Conservation (phyloP, 2,797 vertebrate genomes). For the Cercopithecus petaurista region DNA sequence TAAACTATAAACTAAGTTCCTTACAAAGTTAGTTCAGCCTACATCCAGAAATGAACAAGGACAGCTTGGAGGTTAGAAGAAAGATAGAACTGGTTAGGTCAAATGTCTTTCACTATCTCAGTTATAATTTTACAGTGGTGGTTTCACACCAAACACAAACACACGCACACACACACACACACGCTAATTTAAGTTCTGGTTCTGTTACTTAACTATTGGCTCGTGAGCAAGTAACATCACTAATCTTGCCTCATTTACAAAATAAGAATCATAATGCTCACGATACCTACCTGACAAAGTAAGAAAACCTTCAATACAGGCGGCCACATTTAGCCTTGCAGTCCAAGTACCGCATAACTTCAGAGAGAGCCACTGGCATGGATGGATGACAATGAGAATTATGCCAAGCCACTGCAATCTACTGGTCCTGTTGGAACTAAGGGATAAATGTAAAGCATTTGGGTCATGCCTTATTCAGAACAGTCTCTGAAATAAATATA, state of each 20-base stretch:
- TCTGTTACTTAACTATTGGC: background rate
- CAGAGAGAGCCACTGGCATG: background rate
- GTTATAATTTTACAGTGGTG: background rate
- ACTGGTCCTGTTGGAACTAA: background rate
- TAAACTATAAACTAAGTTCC: background rate
- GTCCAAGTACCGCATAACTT: background rate
- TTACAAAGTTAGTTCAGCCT: background rate
- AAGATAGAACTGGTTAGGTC: background rate
- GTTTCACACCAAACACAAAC: background rate
- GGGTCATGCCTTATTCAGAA: background rate
- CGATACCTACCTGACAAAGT: background rate
- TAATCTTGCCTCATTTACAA: background rate
- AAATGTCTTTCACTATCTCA: background rate
- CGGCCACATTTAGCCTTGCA: too few relatives aligned
- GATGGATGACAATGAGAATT: background rate
- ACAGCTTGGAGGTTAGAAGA: background rate
- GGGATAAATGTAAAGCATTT: background rate
- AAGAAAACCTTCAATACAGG: background rate
- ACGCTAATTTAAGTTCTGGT: background rate
- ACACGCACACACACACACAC: background rate
- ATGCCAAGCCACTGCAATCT: background rate
- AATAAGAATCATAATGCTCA: background rate
- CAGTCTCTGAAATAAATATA: background rate
- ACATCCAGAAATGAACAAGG: background rate
- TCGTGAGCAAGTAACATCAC: background rate